These are phyloP conservation scores for Phataginus tricuspis DNA, from an alignment of 2,797 vertebrate genomes.

Conservation along the genomic window DNA sequence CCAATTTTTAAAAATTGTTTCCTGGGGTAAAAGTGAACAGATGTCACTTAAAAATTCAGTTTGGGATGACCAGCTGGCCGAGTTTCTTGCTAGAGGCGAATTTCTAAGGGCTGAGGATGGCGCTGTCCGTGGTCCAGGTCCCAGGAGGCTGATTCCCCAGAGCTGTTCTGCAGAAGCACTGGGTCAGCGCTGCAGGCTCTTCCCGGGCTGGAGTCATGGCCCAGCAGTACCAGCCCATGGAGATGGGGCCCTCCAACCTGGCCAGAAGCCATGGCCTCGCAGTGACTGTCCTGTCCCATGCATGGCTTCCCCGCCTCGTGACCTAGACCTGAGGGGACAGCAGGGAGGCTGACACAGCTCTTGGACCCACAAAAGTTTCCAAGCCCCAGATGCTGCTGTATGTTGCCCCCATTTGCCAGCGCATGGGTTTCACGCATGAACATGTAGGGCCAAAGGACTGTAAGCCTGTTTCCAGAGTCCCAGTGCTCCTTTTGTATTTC, in stretches of 20 bases:
- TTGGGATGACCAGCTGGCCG: not conserved
- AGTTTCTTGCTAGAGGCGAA: not conserved
- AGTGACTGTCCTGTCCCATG: not conserved
- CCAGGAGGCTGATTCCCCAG: not conserved
- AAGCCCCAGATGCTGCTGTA: not conserved
- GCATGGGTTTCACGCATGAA: no score
- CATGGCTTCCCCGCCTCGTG: not conserved
- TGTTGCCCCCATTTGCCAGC: not conserved
- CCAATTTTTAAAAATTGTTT: not conserved
- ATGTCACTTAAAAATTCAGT: not conserved
- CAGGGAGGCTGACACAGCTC: not conserved
- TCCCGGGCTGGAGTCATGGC: not conserved
- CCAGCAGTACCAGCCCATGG: not conserved
- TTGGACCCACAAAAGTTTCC: not conserved
- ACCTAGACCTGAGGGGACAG: not conserved
- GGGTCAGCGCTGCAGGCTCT: accelerated
- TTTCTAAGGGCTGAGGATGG: not conserved
- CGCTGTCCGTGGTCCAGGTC: not conserved
- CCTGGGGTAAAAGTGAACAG: not conserved
- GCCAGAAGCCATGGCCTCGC: accelerated
- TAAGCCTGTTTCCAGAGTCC: not conserved
- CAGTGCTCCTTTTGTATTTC: not conserved
- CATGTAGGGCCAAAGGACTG: not conserved
- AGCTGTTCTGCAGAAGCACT: not conserved
- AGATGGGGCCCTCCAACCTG: not conserved